These are phyloP conservation scores for Hemicrepidius hirtus DNA, from an alignment of 2,888 invertebrate genomes.

Conservation along the genomic window DNA sequence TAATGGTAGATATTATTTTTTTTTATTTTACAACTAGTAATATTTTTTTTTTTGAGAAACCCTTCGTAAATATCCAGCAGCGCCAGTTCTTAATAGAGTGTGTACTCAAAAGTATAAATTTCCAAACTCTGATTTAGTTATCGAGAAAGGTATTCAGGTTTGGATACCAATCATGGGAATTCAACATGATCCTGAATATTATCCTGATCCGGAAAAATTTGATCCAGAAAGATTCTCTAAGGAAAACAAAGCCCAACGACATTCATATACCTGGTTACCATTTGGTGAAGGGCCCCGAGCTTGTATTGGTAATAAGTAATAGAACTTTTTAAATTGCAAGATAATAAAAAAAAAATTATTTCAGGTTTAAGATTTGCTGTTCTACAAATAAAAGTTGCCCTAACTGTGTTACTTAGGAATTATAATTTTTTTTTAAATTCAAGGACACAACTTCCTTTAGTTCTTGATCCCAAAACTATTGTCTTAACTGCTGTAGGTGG, in stretches of 20 bases:
- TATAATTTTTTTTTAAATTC: slow-evolving; percentile 56
- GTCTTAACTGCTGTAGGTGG: slow-evolving; percentile 43
- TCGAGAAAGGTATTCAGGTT: slow-evolving; percentile 61
- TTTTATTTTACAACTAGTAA: neutral
- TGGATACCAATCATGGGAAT: slow-evolving; percentile 59
- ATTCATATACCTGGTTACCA: slow-evolving; percentile 73
- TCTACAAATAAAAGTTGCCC: slow-evolving; percentile 60
- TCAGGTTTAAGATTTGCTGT: slow-evolving; percentile 58
- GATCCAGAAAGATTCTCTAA: slow-evolving; percentile 43
- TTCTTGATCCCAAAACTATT: slow-evolving; percentile 46
- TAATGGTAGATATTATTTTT: slow-evolving; percentile 59
- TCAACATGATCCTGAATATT: slow-evolving; percentile 67
- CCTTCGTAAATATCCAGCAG: slow-evolving; percentile 65
- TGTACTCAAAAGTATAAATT: slow-evolving; percentile 57
- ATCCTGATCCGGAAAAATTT: slow-evolving; percentile 46
- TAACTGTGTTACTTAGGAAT: slow-evolving; percentile 56
- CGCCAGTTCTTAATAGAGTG: slow-evolving; percentile 54
- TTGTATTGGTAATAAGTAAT: slow-evolving; percentile 70
- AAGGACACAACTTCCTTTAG: slow-evolving; percentile 57
- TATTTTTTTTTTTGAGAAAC: slow-evolving; percentile 61
- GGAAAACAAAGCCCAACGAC: slow-evolving; percentile 43
- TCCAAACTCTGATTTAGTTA: slow-evolving; percentile 49
- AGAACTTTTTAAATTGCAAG: too few species aligned
- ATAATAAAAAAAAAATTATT: neutral
- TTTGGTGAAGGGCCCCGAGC: slow-evolving; percentile 77